These are phyloP conservation scores for Ornithorhynchus anatinus DNA, from an alignment of 2,113 vertebrate species.

Conservation along the genomic window DNA sequence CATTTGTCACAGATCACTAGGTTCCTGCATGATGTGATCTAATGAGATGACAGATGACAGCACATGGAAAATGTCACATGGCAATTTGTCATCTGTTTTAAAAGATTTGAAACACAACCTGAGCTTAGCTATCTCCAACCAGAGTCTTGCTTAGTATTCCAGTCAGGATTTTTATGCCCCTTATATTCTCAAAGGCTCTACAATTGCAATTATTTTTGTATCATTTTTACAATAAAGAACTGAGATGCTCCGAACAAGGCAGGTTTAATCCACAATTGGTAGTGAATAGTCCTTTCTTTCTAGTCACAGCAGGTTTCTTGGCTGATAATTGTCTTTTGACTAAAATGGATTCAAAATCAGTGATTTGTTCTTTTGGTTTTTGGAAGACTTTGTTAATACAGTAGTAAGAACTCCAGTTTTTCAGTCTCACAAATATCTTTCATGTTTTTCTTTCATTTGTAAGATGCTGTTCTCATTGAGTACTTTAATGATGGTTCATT, in stretches of 20 bases:
- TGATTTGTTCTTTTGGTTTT: too few relatives aligned
- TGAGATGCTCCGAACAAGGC: neutral
- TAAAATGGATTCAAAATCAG: too few relatives aligned
- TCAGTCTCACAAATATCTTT: neutral
- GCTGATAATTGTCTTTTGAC: neutral
- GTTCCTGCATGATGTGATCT: neutral
- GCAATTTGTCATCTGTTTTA: neutral
- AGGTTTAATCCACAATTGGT: neutral
- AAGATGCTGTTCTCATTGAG: neutral
- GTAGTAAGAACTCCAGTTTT: neutral
- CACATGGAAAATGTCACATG: neutral
- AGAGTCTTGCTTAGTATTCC: too few relatives aligned
- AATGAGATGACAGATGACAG: neutral
- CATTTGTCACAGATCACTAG: neutral
- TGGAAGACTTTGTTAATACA: too few relatives aligned
- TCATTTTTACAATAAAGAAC: neutral
- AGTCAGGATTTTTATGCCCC: too few relatives aligned
- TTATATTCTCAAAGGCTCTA: too few relatives aligned
- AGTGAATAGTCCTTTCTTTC: neutral
- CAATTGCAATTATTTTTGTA: too few relatives aligned
- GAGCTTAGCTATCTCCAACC: neutral
- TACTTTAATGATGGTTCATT: neutral
- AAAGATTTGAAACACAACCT: neutral
- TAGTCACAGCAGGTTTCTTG: neutral
- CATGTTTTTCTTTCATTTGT: neutral